Conservation (phyloP, 2,797 vertebrate genomes). For the Phrynocephalus guinanensis region DNA sequence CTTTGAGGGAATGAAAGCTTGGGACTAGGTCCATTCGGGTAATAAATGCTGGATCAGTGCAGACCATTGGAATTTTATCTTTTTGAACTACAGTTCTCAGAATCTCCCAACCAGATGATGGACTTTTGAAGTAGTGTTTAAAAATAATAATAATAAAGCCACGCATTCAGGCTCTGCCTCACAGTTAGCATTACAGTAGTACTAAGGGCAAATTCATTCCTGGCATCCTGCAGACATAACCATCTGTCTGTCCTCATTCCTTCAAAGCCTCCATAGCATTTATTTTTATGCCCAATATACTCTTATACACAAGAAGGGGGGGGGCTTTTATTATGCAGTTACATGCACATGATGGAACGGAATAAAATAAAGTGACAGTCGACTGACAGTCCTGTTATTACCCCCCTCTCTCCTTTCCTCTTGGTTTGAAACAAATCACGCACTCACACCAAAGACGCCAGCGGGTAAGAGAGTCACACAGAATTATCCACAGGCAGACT, state of each 20-base stretch:
- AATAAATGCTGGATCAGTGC: no score
- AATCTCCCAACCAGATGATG: no score
- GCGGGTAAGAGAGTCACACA: constrained; percentile 1
- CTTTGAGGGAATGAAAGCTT: not conserved
- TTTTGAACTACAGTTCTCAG: no score
- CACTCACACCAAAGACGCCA: not conserved
- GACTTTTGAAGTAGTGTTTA: no score
- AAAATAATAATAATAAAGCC: no score
- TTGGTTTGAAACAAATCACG: not conserved
- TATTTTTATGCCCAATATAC: not conserved
- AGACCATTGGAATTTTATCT: no score
- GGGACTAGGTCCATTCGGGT: not conserved
- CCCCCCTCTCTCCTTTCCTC: constrained; percentile 5
- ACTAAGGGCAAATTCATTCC: not conserved
- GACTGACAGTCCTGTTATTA: not conserved
- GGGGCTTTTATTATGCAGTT: not conserved
- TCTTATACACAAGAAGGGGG: constrained; percentile 7
- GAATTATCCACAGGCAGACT: not conserved
- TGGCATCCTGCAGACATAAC: not conserved
- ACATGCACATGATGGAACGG: constrained; percentile 9
- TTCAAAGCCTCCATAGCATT: not conserved
- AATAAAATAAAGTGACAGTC: constrained; percentile 23
- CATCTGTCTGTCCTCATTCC: not conserved
- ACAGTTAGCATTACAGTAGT: not conserved
- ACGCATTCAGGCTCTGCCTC: not conserved